phyloP scores from a whole-genome alignment of 2,888 invertebrate species.

The Agriopis leucophaearia region DNA sequence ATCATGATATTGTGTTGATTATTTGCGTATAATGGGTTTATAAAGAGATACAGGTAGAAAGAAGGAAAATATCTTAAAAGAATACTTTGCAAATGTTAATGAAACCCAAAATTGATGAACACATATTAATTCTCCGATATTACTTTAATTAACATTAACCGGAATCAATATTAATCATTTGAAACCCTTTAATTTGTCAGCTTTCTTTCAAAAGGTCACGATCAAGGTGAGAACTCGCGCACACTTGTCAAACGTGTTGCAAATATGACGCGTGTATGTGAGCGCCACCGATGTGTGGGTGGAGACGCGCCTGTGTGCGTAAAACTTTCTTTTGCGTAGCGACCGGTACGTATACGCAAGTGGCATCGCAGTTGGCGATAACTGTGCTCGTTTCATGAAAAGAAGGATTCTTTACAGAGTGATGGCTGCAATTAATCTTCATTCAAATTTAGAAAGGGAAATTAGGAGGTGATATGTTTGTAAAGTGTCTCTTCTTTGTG shows the following conservation, averaged over 20 bases:
- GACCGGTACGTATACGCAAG: constrained; percentile 45
- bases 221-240: constrained; percentile 45
- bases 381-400: constrained; percentile 34
- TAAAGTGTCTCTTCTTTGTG: constrained; percentile 22
- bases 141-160: background rate
- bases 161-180: constrained; percentile 4
- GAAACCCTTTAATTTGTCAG: constrained; percentile 21
- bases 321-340: constrained; percentile 59
- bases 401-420: constrained; percentile 24
- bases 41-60: no score
- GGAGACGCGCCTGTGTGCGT: constrained; percentile 44
- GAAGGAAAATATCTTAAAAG: no score
- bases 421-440: constrained; percentile 35
- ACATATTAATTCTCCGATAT: no score
- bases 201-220: constrained; percentile 45
- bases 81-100: no score
- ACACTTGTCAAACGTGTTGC: constrained; percentile 29
- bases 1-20: no score
- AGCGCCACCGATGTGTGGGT: constrained; percentile 41
- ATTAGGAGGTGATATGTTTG: constrained; percentile 21
- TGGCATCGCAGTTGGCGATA: constrained; percentile 40
- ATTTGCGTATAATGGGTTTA: no score
- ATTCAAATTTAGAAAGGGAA: constrained; percentile 33
- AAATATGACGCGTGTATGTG: constrained; percentile 27
- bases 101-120: no score